Conservation (phyloP, 2,113 vertebrate species). For the Ptychochromis oligacanthus region DNA sequence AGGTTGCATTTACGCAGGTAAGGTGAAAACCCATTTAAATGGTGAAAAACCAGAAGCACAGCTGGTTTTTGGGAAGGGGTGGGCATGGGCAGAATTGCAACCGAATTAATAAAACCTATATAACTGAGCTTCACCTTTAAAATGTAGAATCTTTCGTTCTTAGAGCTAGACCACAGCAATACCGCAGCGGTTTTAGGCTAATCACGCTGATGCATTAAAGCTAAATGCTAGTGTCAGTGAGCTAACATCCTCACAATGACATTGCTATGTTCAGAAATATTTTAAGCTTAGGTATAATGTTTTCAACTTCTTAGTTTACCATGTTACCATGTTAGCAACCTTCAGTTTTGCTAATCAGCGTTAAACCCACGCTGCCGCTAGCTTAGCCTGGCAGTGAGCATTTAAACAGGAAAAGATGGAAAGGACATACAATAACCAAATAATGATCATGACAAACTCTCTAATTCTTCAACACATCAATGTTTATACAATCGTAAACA, state of each 20-base stretch:
- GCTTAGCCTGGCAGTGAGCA: not conserved
- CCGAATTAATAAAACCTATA: not conserved
- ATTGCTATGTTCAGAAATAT: not conserved
- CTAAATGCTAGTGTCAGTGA: not conserved
- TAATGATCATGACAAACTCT: not conserved
- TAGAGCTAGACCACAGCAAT: too few species aligned
- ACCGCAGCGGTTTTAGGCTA: not conserved
- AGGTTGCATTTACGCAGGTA: not conserved
- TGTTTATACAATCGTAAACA: not conserved
- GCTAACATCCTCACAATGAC: not conserved
- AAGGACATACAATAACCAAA: not conserved
- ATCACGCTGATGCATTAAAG: not conserved
- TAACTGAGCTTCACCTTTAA: not conserved
- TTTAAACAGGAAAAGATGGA: not conserved
- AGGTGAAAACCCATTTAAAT: slow-evolving; percentile 16
- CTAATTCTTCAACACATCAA: not conserved
- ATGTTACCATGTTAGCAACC: not conserved
- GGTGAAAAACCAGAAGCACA: too few species aligned
- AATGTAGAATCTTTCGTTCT: not conserved
- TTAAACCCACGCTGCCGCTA: not conserved
- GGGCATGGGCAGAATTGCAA: not conserved
- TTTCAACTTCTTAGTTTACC: not conserved
- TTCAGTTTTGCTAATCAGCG: not conserved
- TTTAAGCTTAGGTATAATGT: not conserved
- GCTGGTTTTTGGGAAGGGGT: too few species aligned